Percentiles rank a stretch among this genome's conserved stretches.
Conservation (phyloP, 2,797 vertebrate genomes). For the Channallabes apus region DNA sequence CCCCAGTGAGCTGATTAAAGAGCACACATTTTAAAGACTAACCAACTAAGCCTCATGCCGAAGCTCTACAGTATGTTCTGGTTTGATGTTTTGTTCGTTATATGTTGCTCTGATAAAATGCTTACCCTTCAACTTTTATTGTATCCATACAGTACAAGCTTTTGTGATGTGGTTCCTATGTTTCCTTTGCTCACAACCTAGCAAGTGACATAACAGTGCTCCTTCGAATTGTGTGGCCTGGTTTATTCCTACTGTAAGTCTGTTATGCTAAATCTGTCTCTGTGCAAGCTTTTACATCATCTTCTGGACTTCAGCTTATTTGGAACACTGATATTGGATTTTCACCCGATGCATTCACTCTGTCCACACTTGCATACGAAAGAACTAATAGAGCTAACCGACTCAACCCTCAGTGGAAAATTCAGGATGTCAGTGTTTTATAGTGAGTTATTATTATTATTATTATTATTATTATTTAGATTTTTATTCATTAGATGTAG, state of each 20-base stretch:
- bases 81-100: slow-evolving; percentile 28
- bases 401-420: slow-evolving; percentile 33
- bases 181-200: slow-evolving; percentile 39
- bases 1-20: slow-evolving; percentile 36
- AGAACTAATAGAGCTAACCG: slow-evolving; percentile 32
- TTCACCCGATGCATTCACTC: slow-evolving; percentile 33
- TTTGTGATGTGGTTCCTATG: slow-evolving; percentile 37
- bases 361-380: slow-evolving; percentile 19
- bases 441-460: neutral
- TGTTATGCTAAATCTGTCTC: slow-evolving; percentile 18
- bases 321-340: slow-evolving; percentile 50
- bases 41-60: slow-evolving; percentile 16
- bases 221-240: slow-evolving; percentile 24
- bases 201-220: slow-evolving; percentile 13
- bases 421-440: slow-evolving; percentile 18
- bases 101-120: slow-evolving; percentile 19
- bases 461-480: neutral
- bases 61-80: slow-evolving; percentile 13
- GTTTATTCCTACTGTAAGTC: slow-evolving; percentile 40
- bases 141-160: neutral
- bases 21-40: slow-evolving; percentile 39
- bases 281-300: slow-evolving; percentile 35
- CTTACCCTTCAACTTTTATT: slow-evolving; percentile 22
- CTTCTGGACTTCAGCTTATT: slow-evolving; percentile 40
- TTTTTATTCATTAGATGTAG: slow-evolving; percentile 9